phyloP scores from a whole-genome alignment of 2,113 vertebrate species.

The Gopherus flavomarginatus region DNA sequence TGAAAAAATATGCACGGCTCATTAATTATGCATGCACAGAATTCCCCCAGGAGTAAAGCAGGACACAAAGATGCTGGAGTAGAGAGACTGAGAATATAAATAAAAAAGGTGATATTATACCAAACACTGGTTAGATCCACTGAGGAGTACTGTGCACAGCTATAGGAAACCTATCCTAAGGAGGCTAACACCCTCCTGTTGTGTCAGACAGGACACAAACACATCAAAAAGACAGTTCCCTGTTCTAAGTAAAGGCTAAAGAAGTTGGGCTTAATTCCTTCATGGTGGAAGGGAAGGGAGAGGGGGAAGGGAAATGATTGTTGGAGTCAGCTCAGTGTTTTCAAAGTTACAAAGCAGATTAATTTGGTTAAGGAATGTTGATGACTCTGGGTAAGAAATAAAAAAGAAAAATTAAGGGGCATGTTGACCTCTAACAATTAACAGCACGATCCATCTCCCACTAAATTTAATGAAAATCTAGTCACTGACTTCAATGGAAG shows the following conservation, averaged over 20 bases:
- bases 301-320: background rate
- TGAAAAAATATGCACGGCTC: no score
- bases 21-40: no score
- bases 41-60: no score
- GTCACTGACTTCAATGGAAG: background rate
- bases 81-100: slow-evolving; percentile 22
- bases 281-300: background rate
- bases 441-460: background rate
- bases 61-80: background rate
- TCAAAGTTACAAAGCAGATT: background rate
- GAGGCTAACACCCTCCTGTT: background rate
- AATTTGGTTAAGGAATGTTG: background rate
- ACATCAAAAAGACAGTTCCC: background rate
- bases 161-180: background rate
- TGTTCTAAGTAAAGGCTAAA: background rate
- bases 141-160: background rate
- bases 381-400: background rate
- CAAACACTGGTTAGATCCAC: background rate
- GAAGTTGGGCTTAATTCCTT: background rate
- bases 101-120: background rate
- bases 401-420: background rate
- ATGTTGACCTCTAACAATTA: background rate
- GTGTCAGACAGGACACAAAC: background rate
- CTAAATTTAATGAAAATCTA: background rate
- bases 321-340: background rate